Conservation (phyloP, 2,888 invertebrate species). For the Agriopis aurantiaria region DNA sequence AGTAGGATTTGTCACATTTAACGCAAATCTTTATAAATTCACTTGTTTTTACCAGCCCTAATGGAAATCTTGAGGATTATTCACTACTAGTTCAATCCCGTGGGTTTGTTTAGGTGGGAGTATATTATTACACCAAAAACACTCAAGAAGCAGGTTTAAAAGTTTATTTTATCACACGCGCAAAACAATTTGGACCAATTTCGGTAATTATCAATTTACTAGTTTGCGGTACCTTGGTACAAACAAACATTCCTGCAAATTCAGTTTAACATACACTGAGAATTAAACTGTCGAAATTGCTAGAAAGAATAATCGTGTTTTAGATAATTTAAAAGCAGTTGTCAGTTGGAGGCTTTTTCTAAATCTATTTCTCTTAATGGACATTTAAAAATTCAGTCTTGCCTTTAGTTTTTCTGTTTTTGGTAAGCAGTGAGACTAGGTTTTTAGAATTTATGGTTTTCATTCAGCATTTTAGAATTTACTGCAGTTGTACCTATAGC, state of each 20-base stretch:
- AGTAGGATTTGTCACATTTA: slow-evolving; percentile 27
- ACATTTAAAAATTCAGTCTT: slow-evolving; percentile 1
- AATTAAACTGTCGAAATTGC: slow-evolving; percentile 31
- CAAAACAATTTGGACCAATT: too few relatives aligned
- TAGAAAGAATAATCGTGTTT: slow-evolving; percentile 25
- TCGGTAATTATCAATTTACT: background rate
- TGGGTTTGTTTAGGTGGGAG: background rate
- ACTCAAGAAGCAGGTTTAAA: background rate
- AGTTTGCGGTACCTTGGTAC: background rate
- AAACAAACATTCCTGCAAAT: background rate
- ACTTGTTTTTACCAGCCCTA: slow-evolving; percentile 33
- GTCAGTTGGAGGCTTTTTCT: slow-evolving; percentile 11
- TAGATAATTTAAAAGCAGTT: slow-evolving; percentile 19
- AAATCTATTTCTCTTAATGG: slow-evolving; percentile 16
- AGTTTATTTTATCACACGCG: background rate
- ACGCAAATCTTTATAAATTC: slow-evolving; percentile 23
- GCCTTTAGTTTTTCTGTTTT: too few relatives aligned
- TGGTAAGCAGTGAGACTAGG: too few relatives aligned
- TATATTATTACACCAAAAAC: background rate
- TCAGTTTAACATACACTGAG: slow-evolving; percentile 1
- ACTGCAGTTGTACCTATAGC: too few relatives aligned
- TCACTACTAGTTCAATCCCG: background rate
- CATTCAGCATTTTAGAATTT: too few relatives aligned
- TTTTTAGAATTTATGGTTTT: too few relatives aligned
- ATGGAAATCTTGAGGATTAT: slow-evolving; percentile 32